Evolutionary conservation across 2,113 vertebrate genomes (phyloP), one percentile per base, ranked within the genome.

Genomic region (Ciconia stormi): DNA sequence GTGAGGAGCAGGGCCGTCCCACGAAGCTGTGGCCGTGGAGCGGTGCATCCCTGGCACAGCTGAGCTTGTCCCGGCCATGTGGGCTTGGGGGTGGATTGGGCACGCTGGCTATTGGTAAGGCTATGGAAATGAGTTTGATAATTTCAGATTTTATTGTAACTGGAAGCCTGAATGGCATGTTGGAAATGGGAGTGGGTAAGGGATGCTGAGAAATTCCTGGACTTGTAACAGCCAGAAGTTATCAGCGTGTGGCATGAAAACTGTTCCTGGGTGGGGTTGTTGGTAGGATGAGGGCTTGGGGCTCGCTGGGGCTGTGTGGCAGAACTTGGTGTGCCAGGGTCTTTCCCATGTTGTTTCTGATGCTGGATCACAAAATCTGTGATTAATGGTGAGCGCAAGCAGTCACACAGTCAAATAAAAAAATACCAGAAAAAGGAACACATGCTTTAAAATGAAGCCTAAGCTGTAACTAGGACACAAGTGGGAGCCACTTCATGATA

Each of bases 1-100:
- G 5, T 36, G 46, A 7, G 29, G 52, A 78, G 11, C 1, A 2
- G 58, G 62, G 8, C 4, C 25, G 46, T 69, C 34, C 30, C 9
- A 5, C 0, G 4, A 30, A 49, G 36, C 26, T 79, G 56, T 84
- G 65, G 30, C 49, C 14, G 2, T 9, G 13, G n/a, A 30, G 27
- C 2, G 3, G 18, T 40, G 23, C 10, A 16, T 26, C 23, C 53
- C 34, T 74, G 46, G 18, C 21, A 16, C 0, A 10, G 32, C 13
- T 42, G 15, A 34, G 25, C 30, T 34, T 44, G 20, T 23, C 44
- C 10, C 1, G 2, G 26, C 38, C 5, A 1, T 0, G 7, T 0
- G 2, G 40, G 6, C 14, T 63, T 29, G 23, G 40, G 25, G 16
- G 18, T 59, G 52, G 26, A 19, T 61, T 36, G 58, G 67, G 62